These are phyloP conservation scores for Rhamnusium bicolor DNA, from an alignment of 2,888 invertebrate genomes.

Conservation along the genomic window DNA sequence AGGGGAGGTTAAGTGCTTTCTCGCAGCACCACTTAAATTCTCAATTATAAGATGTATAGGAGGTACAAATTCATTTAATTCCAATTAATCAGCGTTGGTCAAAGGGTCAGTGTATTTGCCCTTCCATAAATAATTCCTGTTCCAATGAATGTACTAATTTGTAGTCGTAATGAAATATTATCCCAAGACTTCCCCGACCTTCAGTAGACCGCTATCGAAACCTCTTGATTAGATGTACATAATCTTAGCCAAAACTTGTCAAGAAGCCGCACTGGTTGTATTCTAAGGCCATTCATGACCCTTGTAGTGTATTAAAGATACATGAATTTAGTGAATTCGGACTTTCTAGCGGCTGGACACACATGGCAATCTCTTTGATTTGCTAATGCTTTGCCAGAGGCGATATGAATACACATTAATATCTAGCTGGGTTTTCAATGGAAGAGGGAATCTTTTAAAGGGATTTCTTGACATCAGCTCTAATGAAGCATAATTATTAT, in stretches of 20 bases:
- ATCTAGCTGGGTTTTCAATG: conserved; percentile 53
- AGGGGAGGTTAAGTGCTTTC: conserved; percentile 29
- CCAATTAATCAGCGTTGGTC: conserved; percentile 55
- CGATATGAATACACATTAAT: conserved; percentile 60
- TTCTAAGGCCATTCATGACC: conserved; percentile 48
- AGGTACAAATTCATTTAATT: conserved; percentile 48
- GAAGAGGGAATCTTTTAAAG: conserved; percentile 2
- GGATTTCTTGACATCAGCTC: conserved; percentile 5
- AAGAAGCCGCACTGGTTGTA: conserved; percentile 44
- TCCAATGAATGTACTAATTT: conserved; percentile 53
- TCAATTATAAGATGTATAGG: conserved; percentile 26
- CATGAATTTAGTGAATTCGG: conserved; percentile 50
- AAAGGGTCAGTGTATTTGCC: conserved; percentile 60
- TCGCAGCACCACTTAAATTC: conserved; percentile 11
- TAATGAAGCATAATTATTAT: conserved; percentile 8
- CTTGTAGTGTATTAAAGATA: conserved; percentile 57
- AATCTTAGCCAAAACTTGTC: conserved; percentile 56
- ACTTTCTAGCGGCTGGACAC: conserved; percentile 53
- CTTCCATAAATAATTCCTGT: conserved; percentile 52
- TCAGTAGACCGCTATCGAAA: conserved; percentile 29
- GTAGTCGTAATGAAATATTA: conserved; percentile 51
- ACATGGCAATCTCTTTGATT: conserved; percentile 59
- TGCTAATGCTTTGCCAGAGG: conserved; percentile 56
- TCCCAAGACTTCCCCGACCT: conserved; percentile 28
- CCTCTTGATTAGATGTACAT: conserved; percentile 55